These are phyloP conservation scores for Catocala nupta DNA, from an alignment of 2,888 invertebrate genomes.

Conservation along the genomic window DNA sequence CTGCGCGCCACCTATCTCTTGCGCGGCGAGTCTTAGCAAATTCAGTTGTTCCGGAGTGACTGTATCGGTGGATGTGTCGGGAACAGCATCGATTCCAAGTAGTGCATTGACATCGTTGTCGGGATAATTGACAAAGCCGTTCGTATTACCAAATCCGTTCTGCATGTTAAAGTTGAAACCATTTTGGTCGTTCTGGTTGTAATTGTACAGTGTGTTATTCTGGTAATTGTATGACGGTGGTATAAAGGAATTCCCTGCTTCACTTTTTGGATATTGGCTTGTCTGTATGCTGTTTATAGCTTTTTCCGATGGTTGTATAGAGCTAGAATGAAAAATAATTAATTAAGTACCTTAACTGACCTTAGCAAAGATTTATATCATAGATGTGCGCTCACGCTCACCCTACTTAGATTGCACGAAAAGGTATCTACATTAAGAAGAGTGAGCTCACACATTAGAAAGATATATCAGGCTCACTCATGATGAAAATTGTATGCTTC, in stretches of 20 bases:
- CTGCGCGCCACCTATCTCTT: constrained; percentile 83
- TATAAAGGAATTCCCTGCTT: constrained; percentile 63
- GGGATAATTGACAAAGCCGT: constrained; percentile 73
- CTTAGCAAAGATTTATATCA: too few species aligned
- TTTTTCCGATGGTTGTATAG: constrained; percentile 77
- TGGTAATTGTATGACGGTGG: constrained; percentile 71
- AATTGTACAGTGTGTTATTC: constrained; percentile 69
- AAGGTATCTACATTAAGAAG: too few species aligned
- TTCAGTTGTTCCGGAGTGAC: constrained; percentile 82
- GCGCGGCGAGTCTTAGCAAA: constrained; percentile 81
- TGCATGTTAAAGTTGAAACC: constrained; percentile 72
- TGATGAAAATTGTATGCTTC: too few species aligned
- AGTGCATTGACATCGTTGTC: constrained; percentile 72
- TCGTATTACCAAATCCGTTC: constrained; percentile 72
- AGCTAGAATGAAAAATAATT: constrained; percentile 63
- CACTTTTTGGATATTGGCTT: constrained; percentile 71
- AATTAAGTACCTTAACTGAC: background rate
- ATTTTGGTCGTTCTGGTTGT: constrained; percentile 71
- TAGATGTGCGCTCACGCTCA: too few species aligned
- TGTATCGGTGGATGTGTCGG: constrained; percentile 63
- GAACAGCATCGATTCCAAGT: constrained; percentile 70
- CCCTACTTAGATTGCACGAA: too few species aligned
- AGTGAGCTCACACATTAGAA: too few species aligned
- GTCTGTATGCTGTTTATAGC: constrained; percentile 65
- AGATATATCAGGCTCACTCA: too few species aligned